Percentiles rank a stretch among this genome's conserved stretches.
Conservation (phyloP, 2,113 vertebrate species). For the Limnothrissa miodon region DNA sequence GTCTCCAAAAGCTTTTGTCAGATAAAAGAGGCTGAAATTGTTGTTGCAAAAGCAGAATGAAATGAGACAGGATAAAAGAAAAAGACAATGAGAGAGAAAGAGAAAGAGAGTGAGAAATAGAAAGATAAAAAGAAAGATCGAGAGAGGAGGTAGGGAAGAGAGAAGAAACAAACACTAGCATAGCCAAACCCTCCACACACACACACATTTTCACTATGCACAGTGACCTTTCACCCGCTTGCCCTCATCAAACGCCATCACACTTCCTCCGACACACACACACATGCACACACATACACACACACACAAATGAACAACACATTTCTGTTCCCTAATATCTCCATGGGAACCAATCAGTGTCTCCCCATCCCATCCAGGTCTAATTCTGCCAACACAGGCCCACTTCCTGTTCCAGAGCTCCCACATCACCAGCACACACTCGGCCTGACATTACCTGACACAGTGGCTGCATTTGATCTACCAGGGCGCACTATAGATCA, state of each 20-base stretch:
- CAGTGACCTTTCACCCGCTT: conserved; percentile 66
- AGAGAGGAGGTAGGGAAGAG: neutral
- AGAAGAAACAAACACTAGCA: conserved; percentile 51
- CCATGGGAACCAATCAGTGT: neutral
- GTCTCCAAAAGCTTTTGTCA: neutral
- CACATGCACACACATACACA: conserved; percentile 22
- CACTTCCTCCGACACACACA: conserved; percentile 42
- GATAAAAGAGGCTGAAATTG: neutral
- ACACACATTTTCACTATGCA: conserved; percentile 66
- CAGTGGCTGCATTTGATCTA: conserved; percentile 34
- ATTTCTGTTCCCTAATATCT: neutral
- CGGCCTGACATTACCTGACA: conserved; percentile 7
- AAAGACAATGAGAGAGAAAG: neutral
- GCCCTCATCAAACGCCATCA: conserved; percentile 61
- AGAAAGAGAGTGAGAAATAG: neutral
- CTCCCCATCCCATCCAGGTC: neutral
- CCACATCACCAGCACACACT: neutral
- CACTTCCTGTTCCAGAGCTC: neutral
- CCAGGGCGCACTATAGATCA: conserved; percentile 45
- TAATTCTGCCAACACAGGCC: neutral
- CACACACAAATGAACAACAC: neutral
- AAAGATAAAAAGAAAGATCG: neutral
- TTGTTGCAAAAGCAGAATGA: neutral
- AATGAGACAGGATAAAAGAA: neutral
- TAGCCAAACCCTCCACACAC: conserved; percentile 56